phyloP scores from a whole-genome alignment of 2,888 invertebrate species.

The Ormyrus rosae region DNA sequence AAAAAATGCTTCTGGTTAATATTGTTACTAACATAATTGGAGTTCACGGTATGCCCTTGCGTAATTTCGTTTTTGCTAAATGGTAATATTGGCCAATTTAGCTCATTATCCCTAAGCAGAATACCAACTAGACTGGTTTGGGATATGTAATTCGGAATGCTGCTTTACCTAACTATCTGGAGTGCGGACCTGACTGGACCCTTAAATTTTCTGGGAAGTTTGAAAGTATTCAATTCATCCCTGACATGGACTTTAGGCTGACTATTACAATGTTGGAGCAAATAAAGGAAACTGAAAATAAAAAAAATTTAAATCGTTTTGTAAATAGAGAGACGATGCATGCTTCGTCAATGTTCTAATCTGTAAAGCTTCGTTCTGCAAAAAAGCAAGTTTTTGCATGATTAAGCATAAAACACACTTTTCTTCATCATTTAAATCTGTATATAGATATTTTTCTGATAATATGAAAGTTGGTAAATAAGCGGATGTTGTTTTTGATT shows the following conservation, averaged over 20 bases:
- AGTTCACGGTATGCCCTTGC: slow-evolving; percentile 10
- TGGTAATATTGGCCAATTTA: slow-evolving; percentile 4
- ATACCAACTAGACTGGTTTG: slow-evolving; percentile 57
- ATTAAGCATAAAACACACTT: slow-evolving; percentile 7
- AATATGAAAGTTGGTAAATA: neutral
- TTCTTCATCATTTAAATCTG: neutral
- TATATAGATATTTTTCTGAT: neutral
- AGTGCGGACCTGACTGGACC: slow-evolving; percentile 67
- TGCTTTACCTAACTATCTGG: slow-evolving; percentile 61
- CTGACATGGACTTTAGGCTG: slow-evolving; percentile 10
- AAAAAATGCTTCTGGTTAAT: slow-evolving; percentile 38
- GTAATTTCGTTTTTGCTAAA: slow-evolving; percentile 15
- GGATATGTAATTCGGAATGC: slow-evolving; percentile 46
- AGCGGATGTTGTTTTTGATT: no score
- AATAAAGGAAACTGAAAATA: neutral
- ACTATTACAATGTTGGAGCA: neutral
- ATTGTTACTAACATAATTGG: slow-evolving; percentile 50
- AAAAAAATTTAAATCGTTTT: slow-evolving; percentile 8
- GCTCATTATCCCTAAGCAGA: slow-evolving; percentile 9
- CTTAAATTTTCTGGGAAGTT: slow-evolving; percentile 26
- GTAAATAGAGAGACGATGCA: slow-evolving; percentile 35
- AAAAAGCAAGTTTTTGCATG: slow-evolving; percentile 33
- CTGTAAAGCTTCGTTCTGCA: slow-evolving; percentile 31
- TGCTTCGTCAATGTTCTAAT: slow-evolving; percentile 33
- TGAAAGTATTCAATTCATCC: neutral